A percentile compares a stretch with the other conserved stretches of the same genome.
These are phyloP conservation scores for Onychostoma macrolepis DNA, from an alignment of 2,113 vertebrate genomes.

Conservation along the genomic window DNA sequence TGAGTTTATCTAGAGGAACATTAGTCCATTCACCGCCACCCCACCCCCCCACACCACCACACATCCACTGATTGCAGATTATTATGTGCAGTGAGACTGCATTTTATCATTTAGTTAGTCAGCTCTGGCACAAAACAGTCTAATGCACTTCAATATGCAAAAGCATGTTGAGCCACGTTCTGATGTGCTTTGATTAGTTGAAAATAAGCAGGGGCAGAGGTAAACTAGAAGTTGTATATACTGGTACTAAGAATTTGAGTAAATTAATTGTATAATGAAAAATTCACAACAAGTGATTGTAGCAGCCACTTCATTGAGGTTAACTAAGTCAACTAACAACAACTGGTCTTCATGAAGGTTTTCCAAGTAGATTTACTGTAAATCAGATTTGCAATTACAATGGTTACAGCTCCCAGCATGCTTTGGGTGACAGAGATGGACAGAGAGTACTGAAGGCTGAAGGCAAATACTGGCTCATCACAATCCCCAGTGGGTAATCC, in stretches of 20 bases:
- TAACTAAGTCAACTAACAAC: background rate
- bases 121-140: slow-evolving; percentile 1
- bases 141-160: background rate
- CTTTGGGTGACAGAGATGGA: background rate
- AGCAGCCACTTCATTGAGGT: background rate
- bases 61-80: background rate
- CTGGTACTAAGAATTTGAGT: background rate
- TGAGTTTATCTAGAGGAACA: slow-evolving; percentile 6
- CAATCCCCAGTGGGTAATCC: background rate
- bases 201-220: background rate
- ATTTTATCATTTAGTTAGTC: slow-evolving; percentile 21
- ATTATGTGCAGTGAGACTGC: slow-evolving; percentile 11
- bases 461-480: background rate
- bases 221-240: background rate
- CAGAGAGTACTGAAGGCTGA: background rate
- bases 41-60: too few relatives aligned
- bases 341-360: background rate
- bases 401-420: background rate
- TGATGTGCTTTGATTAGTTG: background rate
- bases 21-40: slow-evolving; percentile 25
- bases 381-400: background rate
- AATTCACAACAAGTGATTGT: background rate
- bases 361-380: background rate
- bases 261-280: background rate
- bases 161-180: background rate